Evolutionary conservation across 1,140 invertebrate species (phyloP).

Genomic region (Ceratina calcarata): DNA sequence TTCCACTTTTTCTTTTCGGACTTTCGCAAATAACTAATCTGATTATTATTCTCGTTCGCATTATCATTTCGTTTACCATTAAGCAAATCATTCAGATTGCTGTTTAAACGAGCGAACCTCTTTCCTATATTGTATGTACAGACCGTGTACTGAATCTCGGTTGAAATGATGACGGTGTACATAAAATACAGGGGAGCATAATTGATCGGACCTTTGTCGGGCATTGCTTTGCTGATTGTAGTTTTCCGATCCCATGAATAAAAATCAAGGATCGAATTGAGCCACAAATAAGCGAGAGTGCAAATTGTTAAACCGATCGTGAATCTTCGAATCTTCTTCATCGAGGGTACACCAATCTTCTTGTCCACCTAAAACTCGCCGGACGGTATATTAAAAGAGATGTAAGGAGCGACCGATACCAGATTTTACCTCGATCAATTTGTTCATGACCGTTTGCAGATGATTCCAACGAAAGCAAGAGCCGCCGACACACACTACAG

Average conservation of each 20-base stretch:
- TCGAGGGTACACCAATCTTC: constrained; percentile 57
- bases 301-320: constrained; percentile 57
- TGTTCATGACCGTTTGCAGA: constrained; percentile 67
- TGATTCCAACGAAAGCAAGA: constrained; percentile 71
- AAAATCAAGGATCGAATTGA: constrained; percentile 68
- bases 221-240: constrained; percentile 59
- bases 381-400: background rate
- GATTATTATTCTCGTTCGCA: constrained; percentile 39
- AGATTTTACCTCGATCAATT: constrained; percentile 68
- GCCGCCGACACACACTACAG: constrained; percentile 62
- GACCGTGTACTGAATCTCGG: constrained; percentile 75
- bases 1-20: background rate
- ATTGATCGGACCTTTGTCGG: constrained; percentile 75
- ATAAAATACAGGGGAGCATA: constrained; percentile 75
- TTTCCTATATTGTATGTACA: constrained; percentile 70
- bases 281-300: constrained; percentile 59
- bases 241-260: constrained; percentile 65
- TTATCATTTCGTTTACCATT: background rate
- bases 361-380: constrained; percentile 69
- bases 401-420: no score
- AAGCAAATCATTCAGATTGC: constrained; percentile 68
- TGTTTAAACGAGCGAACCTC: constrained; percentile 73
- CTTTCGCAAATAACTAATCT: constrained; percentile 67
- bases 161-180: constrained; percentile 73
- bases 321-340: constrained; percentile 63